Evolutionary conservation across 92 coral and sea anemone genomes (phyloP), one percentile per base, ranked within the genome.

Genomic region (Diadumene lineata): DNA sequence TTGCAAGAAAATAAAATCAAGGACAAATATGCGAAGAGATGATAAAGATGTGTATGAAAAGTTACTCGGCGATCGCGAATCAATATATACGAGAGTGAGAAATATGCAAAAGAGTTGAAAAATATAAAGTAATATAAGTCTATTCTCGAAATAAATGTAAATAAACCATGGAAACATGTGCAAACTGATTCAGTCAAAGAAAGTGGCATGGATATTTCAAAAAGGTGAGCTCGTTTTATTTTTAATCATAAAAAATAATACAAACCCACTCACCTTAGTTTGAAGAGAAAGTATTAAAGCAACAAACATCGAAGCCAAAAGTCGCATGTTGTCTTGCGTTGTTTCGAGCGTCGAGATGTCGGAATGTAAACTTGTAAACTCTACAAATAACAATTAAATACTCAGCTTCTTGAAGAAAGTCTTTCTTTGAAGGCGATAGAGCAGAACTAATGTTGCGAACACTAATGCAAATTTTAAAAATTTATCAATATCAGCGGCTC

Each of bases 401-500:
- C 21, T 60, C 9, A 17, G 50, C 19, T 9, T 9, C 7, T 58
- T 22, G 29, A 23, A 15, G 31, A 9, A 50, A 55, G 43, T 22
- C 32, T 33, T 72, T 56, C 77, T 72, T 56, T 25, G 44, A 22
- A 32, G 22, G 66, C 63, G 66, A 56, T n/a, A 22, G 26, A 57
- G 51, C 77, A 56, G 77, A 72, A 72, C 50, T 31, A 8, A 19
- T 32, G 56, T 56, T 53, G 60, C 55, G 60, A 43, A 33, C 10
- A 7, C 33, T 56, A 56, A 72, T 72, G 77, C 77, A 72, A 72
- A 72, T 72, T 72, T 56, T n/a, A 56, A n/a, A n/a, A n/a, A n/a
- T n/a, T n/a, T 56, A 22, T 46, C 48, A 58, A 58, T n/a, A 58
- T 15, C 60, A 21, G n/a, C 60, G 48, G 48, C 13, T 4, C 13